Evolutionary conservation across 2,888 invertebrate genomes (phyloP).

Genomic region (Drosophila anceps): DNA sequence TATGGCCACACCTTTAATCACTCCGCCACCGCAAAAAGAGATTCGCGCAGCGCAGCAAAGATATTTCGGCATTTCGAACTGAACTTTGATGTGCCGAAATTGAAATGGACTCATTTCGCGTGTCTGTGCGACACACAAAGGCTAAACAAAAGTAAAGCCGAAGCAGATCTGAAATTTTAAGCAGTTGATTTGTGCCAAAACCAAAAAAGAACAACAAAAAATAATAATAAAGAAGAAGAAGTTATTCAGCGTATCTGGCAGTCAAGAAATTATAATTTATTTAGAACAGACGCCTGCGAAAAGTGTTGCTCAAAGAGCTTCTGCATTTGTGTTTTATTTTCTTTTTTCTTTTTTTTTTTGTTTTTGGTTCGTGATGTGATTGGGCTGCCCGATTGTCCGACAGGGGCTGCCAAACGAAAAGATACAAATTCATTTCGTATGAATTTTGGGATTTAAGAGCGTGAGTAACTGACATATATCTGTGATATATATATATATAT

Average conservation of each 20-base stretch:
- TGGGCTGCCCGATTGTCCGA: slow-evolving; percentile 36
- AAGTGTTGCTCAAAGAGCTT: slow-evolving; percentile 72
- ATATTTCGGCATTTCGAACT: slow-evolving; percentile 34
- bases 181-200: slow-evolving; percentile 77
- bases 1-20: slow-evolving; percentile 81
- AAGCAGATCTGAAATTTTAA: slow-evolving; percentile 53
- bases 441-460: slow-evolving; percentile 70
- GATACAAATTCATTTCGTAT: slow-evolving; percentile 66
- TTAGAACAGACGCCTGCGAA: slow-evolving; percentile 61
- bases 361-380: slow-evolving; percentile 39
- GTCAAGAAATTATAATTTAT: slow-evolving; percentile 75
- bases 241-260: slow-evolving; percentile 70
- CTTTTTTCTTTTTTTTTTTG: background rate
- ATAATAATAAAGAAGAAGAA: slow-evolving; percentile 28
- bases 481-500: background rate
- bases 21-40: slow-evolving; percentile 74
- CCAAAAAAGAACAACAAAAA: background rate
- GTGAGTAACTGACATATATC: slow-evolving; percentile 64
- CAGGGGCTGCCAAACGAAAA: slow-evolving; percentile 32
- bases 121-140: slow-evolving; percentile 26
- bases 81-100: slow-evolving; percentile 76
- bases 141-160: slow-evolving; percentile 15
- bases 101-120: slow-evolving; percentile 67
- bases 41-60: slow-evolving; percentile 22
- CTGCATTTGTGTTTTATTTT: slow-evolving; percentile 49